Evolutionary conservation across 2,113 vertebrate genomes (phyloP).

Genomic region (Pionites leucogaster): DNA sequence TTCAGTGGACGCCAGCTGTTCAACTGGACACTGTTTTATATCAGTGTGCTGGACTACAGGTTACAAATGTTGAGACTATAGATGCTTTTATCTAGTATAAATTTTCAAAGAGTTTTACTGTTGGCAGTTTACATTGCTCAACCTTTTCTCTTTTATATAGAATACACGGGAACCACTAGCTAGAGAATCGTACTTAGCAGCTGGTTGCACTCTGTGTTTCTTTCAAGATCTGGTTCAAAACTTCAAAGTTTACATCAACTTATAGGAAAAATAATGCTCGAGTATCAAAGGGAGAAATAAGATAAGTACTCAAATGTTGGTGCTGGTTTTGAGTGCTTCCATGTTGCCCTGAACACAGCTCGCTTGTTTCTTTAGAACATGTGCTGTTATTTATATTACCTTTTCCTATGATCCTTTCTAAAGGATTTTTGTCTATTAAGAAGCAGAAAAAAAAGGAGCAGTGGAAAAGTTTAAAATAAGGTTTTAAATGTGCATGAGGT

Average conservation of each 20-base stretch:
- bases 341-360: background rate
- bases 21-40: background rate
- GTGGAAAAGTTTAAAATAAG: background rate
- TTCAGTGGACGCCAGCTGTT: background rate
- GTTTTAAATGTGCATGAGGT: background rate
- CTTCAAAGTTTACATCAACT: conserved; percentile 40
- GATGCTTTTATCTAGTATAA: conserved; percentile 39
- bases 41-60: background rate
- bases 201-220: conserved; percentile 18
- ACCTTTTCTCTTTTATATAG: background rate
- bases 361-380: background rate
- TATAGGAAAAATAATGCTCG: background rate
- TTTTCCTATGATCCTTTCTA: background rate
- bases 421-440: background rate
- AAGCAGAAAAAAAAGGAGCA: background rate
- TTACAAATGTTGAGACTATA: conserved; percentile 5
- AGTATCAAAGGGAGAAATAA: conserved; percentile 54
- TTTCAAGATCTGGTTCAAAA: background rate
- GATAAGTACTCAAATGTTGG: background rate
- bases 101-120: conserved; percentile 24
- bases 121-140: background rate
- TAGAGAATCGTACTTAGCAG: background rate
- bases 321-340: conserved; percentile 50
- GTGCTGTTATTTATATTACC: conserved; percentile 18
- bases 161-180: background rate